Conservation (phyloP, 1,140 invertebrate species). For the Spodoptera frugiperda region DNA sequence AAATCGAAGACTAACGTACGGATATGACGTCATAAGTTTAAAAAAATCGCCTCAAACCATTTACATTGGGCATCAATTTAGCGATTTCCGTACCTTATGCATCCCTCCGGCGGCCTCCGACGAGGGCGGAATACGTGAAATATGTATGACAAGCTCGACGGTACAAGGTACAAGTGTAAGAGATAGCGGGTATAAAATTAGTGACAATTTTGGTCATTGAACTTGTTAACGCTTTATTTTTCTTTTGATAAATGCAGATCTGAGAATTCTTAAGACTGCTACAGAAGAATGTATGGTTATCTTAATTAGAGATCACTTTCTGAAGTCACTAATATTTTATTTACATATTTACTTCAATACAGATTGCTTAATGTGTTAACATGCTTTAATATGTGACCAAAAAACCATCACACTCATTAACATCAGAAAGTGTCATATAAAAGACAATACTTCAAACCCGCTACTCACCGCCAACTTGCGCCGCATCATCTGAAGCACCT, state of each 20-base stretch:
- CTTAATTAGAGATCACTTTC: no score
- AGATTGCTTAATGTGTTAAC: no score
- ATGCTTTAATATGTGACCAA: no score
- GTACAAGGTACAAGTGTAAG: constrained; percentile 26
- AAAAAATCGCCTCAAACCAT: constrained; percentile 49
- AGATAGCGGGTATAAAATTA: constrained; percentile 2
- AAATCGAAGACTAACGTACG: constrained; percentile 37
- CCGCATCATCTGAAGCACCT: constrained; percentile 19
- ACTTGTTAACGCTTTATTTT: no score
- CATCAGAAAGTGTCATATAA: no score
- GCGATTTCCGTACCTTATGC: constrained; percentile 47
- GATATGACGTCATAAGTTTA: constrained; percentile 46
- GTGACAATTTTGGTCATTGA: neutral
- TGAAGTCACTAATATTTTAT: no score
- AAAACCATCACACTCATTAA: no score
- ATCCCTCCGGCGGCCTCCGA: constrained; percentile 12
- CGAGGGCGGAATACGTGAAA: constrained; percentile 42
- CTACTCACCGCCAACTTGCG: constrained; percentile 5
- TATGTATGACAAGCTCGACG: constrained; percentile 38
- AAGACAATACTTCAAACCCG: neutral
- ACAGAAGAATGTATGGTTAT: no score
- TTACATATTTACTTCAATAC: no score
- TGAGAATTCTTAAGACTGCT: no score
- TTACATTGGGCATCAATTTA: constrained; percentile 50
- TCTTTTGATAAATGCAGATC: no score